phyloP scores from a whole-genome alignment of 2,113 vertebrate species.

The Otocyon megalotis region DNA sequence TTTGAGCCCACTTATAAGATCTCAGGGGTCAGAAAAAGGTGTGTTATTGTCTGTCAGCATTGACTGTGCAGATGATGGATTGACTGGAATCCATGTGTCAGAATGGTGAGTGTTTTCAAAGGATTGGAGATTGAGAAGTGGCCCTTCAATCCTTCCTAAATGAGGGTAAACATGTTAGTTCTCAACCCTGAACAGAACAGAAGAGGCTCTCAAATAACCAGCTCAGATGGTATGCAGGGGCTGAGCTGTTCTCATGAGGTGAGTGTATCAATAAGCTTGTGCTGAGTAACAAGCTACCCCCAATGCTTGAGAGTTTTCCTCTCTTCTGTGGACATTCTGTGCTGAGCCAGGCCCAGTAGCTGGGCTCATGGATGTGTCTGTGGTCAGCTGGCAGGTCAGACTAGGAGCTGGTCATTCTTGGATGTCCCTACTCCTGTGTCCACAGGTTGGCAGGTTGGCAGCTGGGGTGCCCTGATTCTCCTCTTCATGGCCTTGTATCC shows the following conservation, averaged over 20 bases:
- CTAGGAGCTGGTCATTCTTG: background rate
- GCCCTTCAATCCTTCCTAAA: background rate
- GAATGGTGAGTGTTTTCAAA: background rate
- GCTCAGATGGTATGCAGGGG: background rate
- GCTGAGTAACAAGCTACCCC: background rate
- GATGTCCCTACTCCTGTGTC: background rate
- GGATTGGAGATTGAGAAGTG: background rate
- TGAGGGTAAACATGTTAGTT: background rate
- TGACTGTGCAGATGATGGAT: background rate
- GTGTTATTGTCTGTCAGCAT: background rate
- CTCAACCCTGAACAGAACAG: background rate
- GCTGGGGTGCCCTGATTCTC: background rate
- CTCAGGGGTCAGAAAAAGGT: background rate
- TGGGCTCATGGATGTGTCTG: background rate
- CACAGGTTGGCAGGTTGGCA: background rate
- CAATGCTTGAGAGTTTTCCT: background rate
- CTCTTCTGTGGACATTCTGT: background rate
- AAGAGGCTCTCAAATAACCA: background rate
- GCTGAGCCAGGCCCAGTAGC: background rate
- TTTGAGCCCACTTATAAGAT: background rate
- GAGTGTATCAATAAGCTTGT: background rate
- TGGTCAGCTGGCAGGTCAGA: background rate
- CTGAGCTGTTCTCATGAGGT: background rate
- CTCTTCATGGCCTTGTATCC: background rate
- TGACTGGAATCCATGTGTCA: background rate